Percentiles rank a stretch among this genome's conserved stretches.
These are phyloP conservation scores for Cyprinella venusta DNA, from an alignment of 2,797 vertebrate species.

Conservation along the genomic window DNA sequence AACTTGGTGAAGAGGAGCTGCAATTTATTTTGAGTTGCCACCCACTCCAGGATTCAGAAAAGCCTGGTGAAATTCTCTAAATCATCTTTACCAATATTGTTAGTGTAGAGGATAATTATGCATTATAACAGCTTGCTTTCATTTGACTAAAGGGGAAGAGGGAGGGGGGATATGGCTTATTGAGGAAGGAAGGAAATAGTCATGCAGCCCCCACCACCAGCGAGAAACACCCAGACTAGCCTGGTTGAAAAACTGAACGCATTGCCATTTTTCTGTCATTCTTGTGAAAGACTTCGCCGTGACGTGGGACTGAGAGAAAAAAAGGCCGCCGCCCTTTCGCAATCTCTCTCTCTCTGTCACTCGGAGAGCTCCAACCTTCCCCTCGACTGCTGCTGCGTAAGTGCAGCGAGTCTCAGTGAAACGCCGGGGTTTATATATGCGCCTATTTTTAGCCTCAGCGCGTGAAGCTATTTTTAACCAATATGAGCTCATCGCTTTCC, in stretches of 20 bases:
- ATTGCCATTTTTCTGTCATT: constrained; percentile 49
- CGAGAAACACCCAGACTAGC: constrained; percentile 65
- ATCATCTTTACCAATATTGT: neutral
- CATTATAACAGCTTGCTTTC: constrained; percentile 27
- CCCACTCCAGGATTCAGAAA: neutral
- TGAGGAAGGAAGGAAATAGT: constrained; percentile 58
- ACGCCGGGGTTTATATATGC: constrained; percentile 60
- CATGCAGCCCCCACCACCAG: constrained; percentile 63
- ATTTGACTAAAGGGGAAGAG: neutral
- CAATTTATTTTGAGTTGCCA: constrained; percentile 19
- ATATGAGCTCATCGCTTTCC: constrained; percentile 63
- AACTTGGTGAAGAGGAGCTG: constrained; percentile 22
- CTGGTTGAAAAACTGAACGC: constrained; percentile 55
- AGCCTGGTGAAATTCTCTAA: neutral
- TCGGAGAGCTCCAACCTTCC: constrained; percentile 10
- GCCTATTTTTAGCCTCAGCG: constrained; percentile 63
- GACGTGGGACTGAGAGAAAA: constrained; percentile 27
- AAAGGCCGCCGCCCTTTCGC: constrained; percentile 27
- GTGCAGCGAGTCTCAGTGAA: constrained; percentile 39
- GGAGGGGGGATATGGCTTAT: neutral
- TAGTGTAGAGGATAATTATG: constrained; percentile 23
- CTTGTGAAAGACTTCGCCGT: constrained; percentile 61
- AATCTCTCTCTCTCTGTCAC: neutral
- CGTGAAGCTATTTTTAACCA: constrained; percentile 67
- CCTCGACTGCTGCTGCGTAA: constrained; percentile 12